Evolutionary conservation across 2,888 invertebrate species (phyloP), one percentile per base, ranked within the genome.

Genomic region (Scaptomyza reducta): DNA sequence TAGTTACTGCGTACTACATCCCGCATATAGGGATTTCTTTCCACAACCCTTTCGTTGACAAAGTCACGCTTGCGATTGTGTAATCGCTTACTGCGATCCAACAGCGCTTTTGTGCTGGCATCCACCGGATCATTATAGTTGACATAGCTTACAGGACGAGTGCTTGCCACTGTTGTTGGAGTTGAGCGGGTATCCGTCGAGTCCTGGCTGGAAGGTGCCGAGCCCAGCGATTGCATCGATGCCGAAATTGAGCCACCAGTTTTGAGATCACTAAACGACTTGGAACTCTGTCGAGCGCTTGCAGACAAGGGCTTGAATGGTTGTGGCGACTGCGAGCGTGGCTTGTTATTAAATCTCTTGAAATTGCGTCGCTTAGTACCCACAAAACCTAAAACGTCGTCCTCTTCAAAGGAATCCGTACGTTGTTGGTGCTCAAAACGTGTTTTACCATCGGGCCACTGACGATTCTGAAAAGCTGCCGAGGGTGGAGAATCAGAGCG

Each of bases 11-110:
- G 70, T 13, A 90, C 82, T 9, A 90, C 90, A 45, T 90, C 89
- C 16, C 89, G 89, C 70, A 92, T 89, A 44, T 92, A 92, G 4
- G 92, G 91, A 90, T 92, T 92, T 3, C 90, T 89, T 22, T 91
- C 91, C 11, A 85, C 90, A 1, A 90, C 90, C 31, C 91, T 90
- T 29, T 91, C 91, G 54, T 91, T 90, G 42, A 92, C 90, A 69
- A 92, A 92, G 3, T 92, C 91, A 22, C 91, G 78, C 61, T 92
- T 92, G 27, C 89, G 90, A 61, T 90, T 87, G 29, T 91, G 92
- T 46, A 92, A 57, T 42, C 89, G 87, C 68, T 91, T 90, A 62
- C 92, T 90, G 11, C 91, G 90, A 66, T 91, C 91, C 16, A 92
- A 78, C 27, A 92, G 67, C 22, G 89, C 84, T 33, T 88, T 82